phyloP scores from a whole-genome alignment of 2,113 vertebrate genomes.

The Phaethon lepturus region DNA sequence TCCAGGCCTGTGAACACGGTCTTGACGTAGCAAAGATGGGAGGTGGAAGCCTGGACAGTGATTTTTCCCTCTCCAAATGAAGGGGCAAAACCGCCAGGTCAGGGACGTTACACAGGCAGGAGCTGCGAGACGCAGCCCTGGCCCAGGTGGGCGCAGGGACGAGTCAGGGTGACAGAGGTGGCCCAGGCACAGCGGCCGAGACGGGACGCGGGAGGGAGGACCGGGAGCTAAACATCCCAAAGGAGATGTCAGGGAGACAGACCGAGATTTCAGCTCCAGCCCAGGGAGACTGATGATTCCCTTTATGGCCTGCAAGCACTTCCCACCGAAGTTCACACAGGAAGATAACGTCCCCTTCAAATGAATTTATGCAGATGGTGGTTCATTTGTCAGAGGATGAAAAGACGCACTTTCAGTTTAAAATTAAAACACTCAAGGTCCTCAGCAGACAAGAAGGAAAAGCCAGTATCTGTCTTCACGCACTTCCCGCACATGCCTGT shows the following conservation, averaged over 20 bases:
- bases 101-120: background rate
- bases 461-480: background rate
- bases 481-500: background rate
- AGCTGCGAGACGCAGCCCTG: background rate
- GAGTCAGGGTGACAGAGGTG: accelerated
- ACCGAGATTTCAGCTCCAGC: background rate
- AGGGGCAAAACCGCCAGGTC: background rate
- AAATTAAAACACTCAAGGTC: background rate
- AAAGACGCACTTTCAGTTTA: background rate
- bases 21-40: background rate
- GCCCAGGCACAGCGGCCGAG: background rate
- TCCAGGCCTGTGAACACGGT: background rate
- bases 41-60: background rate
- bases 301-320: constrained; percentile 60
- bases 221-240: accelerated
- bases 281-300: constrained; percentile 36
- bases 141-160: accelerated
- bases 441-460: background rate
- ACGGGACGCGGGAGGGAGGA: background rate
- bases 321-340: constrained; percentile 59
- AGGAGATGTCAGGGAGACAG: background rate
- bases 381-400: constrained; percentile 24
- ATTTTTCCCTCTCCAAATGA: background rate
- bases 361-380: constrained; percentile 24
- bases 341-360: constrained; percentile 54